Evolutionary conservation across 2,113 vertebrate genomes (phyloP).

Genomic region (Phrynosoma platyrhinos): DNA sequence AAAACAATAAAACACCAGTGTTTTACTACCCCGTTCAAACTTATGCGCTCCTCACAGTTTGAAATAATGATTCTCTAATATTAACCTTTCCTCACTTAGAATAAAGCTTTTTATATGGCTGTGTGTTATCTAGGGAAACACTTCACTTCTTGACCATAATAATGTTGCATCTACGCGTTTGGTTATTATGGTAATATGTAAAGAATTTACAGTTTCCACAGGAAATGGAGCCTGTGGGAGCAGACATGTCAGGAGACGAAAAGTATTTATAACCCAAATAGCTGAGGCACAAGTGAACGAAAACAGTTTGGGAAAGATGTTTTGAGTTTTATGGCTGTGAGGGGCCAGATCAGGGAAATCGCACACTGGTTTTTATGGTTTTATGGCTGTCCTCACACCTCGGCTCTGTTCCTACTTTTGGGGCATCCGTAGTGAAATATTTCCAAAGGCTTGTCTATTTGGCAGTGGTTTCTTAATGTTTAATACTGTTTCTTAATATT

Average conservation of each 20-base stretch:
- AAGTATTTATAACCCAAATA: conserved; percentile 78
- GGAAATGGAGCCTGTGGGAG: conserved; percentile 69
- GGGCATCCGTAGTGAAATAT: conserved; percentile 59
- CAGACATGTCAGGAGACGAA: conserved; percentile 72
- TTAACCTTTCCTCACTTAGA: conserved; percentile 51
- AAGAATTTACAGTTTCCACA: conserved; percentile 75
- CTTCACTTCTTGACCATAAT: conserved; percentile 11
- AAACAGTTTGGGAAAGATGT: conserved; percentile 70
- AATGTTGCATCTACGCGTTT: conserved; percentile 37
- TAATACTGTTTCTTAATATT: conserved; percentile 47
- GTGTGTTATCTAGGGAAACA: background rate
- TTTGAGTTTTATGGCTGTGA: conserved; percentile 76
- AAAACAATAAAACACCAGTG: no score
- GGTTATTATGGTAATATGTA: conserved; percentile 54
- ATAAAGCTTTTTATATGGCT: conserved; percentile 35
- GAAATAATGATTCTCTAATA: conserved; percentile 35
- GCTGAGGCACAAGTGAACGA: conserved; percentile 73
- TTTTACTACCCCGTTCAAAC: conserved; percentile 66
- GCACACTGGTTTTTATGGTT: conserved; percentile 66
- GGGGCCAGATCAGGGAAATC: conserved; percentile 66
- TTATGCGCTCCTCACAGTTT: conserved; percentile 49
- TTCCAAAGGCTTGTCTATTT: conserved; percentile 44
- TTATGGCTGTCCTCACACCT: conserved; percentile 75
- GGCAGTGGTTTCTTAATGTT: conserved; percentile 48
- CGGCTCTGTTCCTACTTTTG: conserved; percentile 57